phyloP scores from a whole-genome alignment of 2,113 vertebrate genomes.

The Chauna torquata region DNA sequence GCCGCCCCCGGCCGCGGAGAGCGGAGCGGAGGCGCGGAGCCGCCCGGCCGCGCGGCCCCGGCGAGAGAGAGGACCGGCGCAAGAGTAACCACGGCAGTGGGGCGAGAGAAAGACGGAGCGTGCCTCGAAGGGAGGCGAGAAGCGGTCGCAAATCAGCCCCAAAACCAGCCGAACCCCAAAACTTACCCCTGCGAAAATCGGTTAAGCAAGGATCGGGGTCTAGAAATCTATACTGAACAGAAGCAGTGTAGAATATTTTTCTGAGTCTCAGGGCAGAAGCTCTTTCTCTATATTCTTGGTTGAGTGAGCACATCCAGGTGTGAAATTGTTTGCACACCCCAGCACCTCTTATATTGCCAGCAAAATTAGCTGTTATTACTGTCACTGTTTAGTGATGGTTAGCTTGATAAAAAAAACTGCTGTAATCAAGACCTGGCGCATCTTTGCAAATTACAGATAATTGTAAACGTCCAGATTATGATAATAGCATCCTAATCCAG shows the following conservation, averaged over 20 bases:
- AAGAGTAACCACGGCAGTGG: background rate
- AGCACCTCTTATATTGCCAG: slow-evolving; percentile 99
- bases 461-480: slow-evolving; percentile 99
- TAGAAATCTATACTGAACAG: slow-evolving; percentile 77
- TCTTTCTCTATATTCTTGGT: slow-evolving; percentile 89
- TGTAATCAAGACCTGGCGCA: slow-evolving; percentile 99
- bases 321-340: slow-evolving; percentile 99
- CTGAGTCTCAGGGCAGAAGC: slow-evolving; percentile 84
- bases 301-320: slow-evolving; percentile 99
- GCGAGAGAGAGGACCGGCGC: background rate
- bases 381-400: slow-evolving; percentile 99
- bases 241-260: slow-evolving; percentile 79
- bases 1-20: background rate
- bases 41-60: background rate
- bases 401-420: slow-evolving; percentile 92
- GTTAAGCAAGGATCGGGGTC: slow-evolving; percentile 75
- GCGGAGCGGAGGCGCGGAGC: background rate
- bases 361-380: slow-evolving; percentile 99
- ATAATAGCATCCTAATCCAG: slow-evolving; percentile 99
- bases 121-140: slow-evolving; percentile 19
- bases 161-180: background rate
- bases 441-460: slow-evolving; percentile 99
- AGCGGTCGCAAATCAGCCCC: slow-evolving; percentile 4
- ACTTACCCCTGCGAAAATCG: slow-evolving; percentile 84
- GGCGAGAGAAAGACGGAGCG: background rate